These are phyloP conservation scores for Nematostella vectensis DNA, from an alignment of 92 coral and sea anemone species.

Conservation along the genomic window DNA sequence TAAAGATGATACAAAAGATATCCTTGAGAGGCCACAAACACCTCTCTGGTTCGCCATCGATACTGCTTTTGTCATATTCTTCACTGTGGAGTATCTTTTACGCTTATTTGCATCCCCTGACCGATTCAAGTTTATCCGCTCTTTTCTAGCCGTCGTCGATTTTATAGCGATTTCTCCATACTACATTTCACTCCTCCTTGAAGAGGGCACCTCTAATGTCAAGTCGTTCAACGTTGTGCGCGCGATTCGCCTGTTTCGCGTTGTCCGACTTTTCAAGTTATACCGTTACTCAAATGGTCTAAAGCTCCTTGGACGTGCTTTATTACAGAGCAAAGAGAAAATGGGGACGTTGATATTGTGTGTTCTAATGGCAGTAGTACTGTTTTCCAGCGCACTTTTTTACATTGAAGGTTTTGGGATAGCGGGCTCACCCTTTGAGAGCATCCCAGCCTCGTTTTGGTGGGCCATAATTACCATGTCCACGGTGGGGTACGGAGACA, in stretches of 20 bases:
- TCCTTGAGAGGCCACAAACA: not conserved
- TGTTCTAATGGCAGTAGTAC: slow-evolving; percentile 49
- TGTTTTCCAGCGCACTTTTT: slow-evolving; percentile 63
- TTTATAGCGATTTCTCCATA: slow-evolving; percentile 71
- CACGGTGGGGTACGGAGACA: slow-evolving; percentile 94
- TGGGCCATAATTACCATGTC: slow-evolving; percentile 86
- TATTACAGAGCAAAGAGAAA: slow-evolving; percentile 52
- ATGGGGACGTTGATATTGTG: slow-evolving; percentile 55
- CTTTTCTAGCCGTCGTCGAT: slow-evolving; percentile 71
- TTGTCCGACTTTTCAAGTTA: slow-evolving; percentile 71
- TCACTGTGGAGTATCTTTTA: slow-evolving; percentile 59
- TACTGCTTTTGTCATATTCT: slow-evolving; percentile 55
- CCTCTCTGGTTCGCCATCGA: slow-evolving; percentile 62
- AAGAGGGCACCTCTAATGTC: slow-evolving; percentile 46
- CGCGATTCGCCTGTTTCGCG: slow-evolving; percentile 68
- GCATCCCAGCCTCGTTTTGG: slow-evolving; percentile 82
- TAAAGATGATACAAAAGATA: not conserved
- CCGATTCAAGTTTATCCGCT: slow-evolving; percentile 36
- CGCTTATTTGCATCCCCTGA: slow-evolving; percentile 63
- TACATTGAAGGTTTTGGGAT: slow-evolving; percentile 44
- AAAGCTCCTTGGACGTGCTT: slow-evolving; percentile 66
- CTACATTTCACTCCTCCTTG: slow-evolving; percentile 45
- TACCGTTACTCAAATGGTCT: slow-evolving; percentile 79
- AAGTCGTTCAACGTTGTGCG: slow-evolving; percentile 76
- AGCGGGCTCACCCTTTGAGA: slow-evolving; percentile 28